Evolutionary conservation across 2,888 invertebrate genomes (phyloP).

Genomic region (Dyspetes luteomarginatus): DNA sequence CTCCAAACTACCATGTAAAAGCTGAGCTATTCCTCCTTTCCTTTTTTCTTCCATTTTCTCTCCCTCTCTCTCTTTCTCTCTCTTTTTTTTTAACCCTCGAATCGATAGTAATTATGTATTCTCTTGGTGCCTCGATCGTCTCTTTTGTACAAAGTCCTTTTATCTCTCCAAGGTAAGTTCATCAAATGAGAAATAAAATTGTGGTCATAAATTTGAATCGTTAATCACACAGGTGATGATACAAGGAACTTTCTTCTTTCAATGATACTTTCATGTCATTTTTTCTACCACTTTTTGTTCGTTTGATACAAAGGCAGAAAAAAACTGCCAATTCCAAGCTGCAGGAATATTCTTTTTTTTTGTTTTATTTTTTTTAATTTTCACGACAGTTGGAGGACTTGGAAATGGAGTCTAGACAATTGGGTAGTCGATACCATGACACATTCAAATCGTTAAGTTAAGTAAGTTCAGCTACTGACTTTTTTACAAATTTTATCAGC

Average conservation of each 20-base stretch:
- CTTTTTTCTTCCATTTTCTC: not conserved
- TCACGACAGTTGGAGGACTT: not conserved
- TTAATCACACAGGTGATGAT: no score
- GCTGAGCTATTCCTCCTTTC: not conserved
- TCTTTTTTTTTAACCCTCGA: not conserved
- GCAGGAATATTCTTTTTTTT: no score
- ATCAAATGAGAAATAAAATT: conserved; percentile 7
- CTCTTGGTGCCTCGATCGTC: conserved; percentile 40
- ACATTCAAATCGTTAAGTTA: no score
- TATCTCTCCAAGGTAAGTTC: not conserved
- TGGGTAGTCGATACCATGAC: no score
- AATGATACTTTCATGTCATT: not conserved
- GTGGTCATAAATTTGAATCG: no score
- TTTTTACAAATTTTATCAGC: no score
- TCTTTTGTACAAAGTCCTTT: conserved; percentile 3
- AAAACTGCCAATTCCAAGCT: not conserved
- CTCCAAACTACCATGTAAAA: not conserved
- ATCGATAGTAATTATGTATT: conserved; percentile 66
- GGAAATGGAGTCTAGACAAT: no score
- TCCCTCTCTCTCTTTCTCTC: not conserved
- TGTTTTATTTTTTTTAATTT: no score
- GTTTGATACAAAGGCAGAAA: no score
- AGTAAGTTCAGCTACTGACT: no score
- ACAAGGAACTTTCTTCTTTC: no score
- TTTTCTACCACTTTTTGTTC: not conserved